Evolutionary conservation across 2,113 vertebrate genomes (phyloP).

Genomic region (Paramormyrops kingsleyae): DNA sequence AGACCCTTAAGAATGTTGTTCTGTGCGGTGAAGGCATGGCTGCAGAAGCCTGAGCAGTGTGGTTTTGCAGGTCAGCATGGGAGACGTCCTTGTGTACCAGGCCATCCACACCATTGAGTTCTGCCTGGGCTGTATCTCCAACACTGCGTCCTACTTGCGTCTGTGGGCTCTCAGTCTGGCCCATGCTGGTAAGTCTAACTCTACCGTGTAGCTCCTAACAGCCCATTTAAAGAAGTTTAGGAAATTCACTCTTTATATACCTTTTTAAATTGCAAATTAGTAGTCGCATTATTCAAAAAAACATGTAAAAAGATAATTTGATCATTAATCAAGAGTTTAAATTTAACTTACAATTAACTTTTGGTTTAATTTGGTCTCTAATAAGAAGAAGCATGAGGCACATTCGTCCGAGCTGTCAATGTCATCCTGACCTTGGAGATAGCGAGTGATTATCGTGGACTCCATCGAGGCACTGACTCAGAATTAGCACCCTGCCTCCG

Average conservation of each 20-base stretch:
- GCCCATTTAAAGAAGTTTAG: not conserved
- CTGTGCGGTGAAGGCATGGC: not conserved
- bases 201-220: not conserved
- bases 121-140: slow-evolving; percentile 49
- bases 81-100: slow-evolving; percentile 40
- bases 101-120: slow-evolving; percentile 46
- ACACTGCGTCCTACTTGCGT: slow-evolving; percentile 48
- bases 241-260: not conserved
- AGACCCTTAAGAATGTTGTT: not conserved
- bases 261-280: not conserved
- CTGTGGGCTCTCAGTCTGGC: slow-evolving; percentile 49
- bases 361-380: not conserved
- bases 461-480: not conserved
- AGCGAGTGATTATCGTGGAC: not conserved
- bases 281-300: not conserved
- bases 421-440: not conserved
- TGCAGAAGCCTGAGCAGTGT: not conserved
- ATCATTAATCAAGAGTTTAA: not conserved
- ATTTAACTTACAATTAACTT: not conserved
- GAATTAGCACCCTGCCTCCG: not conserved
- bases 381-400: not conserved
- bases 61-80: slow-evolving; percentile 30
- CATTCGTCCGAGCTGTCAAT: not conserved
- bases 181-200: slow-evolving; percentile 34
- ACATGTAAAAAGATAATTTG: not conserved